Conservation (phyloP, 2,113 vertebrate genomes). For the Ibidorhyncha struthersii region DNA sequence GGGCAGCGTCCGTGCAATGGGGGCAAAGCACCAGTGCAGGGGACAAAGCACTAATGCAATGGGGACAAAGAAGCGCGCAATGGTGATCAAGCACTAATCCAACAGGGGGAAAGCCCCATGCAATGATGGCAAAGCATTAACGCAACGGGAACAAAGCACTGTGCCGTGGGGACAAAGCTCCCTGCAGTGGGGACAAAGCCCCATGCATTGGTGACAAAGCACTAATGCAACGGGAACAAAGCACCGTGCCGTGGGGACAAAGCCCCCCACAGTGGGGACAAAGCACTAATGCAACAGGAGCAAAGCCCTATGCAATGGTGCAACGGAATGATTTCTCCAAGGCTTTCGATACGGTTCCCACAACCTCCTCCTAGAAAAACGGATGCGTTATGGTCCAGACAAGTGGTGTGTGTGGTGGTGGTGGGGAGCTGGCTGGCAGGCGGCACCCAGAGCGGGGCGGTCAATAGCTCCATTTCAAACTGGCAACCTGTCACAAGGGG, state of each 20-base stretch:
- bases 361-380: not conserved
- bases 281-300: not conserved
- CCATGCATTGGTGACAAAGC: not conserved
- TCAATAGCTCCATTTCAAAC: not conserved
- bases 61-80: too few relatives aligned
- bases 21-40: not conserved
- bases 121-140: not conserved
- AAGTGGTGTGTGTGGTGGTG: not conserved
- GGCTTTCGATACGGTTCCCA: not conserved
- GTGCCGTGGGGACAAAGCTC: not conserved
- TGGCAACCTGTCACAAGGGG: not conserved
- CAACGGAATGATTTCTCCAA: not conserved
- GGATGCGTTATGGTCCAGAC: not conserved
- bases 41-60: not conserved
- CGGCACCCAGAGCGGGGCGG: not conserved
- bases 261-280: not conserved
- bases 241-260: not conserved
- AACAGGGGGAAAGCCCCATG: not conserved
- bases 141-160: too few relatives aligned
- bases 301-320: not conserved
- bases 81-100: too few relatives aligned
- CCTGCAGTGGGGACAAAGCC: not conserved
- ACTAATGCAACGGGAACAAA: not conserved
- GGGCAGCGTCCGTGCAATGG: rapidly evolving
- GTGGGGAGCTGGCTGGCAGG: not conserved